Evolutionary conservation across 1,140 invertebrate species (phyloP).

Genomic region (Trachelipus rathkii): DNA sequence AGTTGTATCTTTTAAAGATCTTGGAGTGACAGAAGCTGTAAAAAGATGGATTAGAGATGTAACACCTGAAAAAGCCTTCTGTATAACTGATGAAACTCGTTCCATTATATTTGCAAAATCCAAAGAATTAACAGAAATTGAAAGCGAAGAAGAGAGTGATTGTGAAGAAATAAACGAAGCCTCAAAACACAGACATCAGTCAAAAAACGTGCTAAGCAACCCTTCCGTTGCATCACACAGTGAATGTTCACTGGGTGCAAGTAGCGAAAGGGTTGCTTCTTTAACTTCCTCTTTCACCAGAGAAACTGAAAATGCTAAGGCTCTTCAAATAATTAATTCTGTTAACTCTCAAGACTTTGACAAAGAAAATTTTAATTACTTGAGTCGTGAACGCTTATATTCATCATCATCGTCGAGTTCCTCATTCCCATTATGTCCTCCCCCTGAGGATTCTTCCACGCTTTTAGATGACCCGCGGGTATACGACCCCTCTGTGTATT

Average conservation of each 20-base stretch:
- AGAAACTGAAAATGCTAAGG: neutral
- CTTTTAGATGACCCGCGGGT: neutral
- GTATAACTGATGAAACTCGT: conserved; percentile 32
- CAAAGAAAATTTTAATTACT: conserved; percentile 36
- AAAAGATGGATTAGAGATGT: conserved; percentile 45
- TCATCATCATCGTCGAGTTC: conserved; percentile 25
- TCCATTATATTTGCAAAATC: conserved; percentile 29
- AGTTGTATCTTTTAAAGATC: conserved; percentile 24
- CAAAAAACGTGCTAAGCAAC: conserved; percentile 47
- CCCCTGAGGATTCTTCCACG: neutral
- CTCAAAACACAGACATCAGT: conserved; percentile 8
- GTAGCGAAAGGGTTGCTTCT: conserved; percentile 45
- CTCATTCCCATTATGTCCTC: neutral
- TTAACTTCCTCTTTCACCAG: conserved; percentile 20
- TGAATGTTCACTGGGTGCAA: conserved; percentile 30
- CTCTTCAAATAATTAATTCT: neutral
- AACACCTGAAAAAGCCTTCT: conserved; percentile 44
- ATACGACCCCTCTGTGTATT: neutral
- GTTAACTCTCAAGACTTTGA: conserved; percentile 31
- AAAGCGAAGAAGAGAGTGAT: conserved; percentile 30
- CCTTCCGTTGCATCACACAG: conserved; percentile 44
- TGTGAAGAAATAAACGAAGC: neutral
- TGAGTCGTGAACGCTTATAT: conserved; percentile 36
- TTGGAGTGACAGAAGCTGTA: conserved; percentile 44
- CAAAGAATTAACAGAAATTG: conserved; percentile 37